These are phyloP conservation scores for Zoanthus solanderi DNA, from an alignment of 92 coral and sea anemone genomes.

Conservation along the genomic window DNA sequence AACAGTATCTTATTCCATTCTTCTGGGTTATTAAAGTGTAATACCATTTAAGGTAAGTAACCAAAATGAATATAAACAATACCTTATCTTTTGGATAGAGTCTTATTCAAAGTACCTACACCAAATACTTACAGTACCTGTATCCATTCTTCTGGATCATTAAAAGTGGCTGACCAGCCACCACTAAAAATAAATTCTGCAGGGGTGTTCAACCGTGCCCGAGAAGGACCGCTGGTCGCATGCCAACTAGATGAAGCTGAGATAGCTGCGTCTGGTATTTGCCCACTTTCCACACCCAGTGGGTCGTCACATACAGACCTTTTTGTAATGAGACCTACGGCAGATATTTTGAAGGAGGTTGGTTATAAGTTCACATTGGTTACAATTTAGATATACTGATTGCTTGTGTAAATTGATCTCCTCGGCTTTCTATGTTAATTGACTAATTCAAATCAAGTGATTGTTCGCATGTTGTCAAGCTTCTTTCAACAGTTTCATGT, in stretches of 20 bases:
- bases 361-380: no score
- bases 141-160: constrained; percentile 34
- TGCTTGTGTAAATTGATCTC: no score
- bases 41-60: no score
- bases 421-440: no score
- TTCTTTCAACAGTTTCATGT: no score
- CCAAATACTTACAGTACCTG: constrained; percentile 23
- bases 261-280: constrained; percentile 16
- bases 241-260: constrained; percentile 35
- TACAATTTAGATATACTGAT: no score
- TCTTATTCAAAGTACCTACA: not conserved
- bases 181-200: constrained; percentile 22
- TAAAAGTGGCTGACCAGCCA: constrained; percentile 28
- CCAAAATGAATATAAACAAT: not conserved
- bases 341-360: not conserved
- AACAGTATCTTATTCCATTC: no score
- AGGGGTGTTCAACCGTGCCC: constrained; percentile 25
- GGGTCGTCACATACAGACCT: constrained; percentile 19
- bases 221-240: constrained; percentile 25
- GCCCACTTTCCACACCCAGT: constrained; percentile 39
- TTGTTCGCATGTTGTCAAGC: no score
- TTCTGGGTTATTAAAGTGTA: no score
- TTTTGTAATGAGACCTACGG: not conserved
- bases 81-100: no score
- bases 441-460: no score